Evolutionary conservation across 1,140 invertebrate species (phyloP), one percentile per base, ranked within the genome.

Genomic region (Drosophila sp.): DNA sequence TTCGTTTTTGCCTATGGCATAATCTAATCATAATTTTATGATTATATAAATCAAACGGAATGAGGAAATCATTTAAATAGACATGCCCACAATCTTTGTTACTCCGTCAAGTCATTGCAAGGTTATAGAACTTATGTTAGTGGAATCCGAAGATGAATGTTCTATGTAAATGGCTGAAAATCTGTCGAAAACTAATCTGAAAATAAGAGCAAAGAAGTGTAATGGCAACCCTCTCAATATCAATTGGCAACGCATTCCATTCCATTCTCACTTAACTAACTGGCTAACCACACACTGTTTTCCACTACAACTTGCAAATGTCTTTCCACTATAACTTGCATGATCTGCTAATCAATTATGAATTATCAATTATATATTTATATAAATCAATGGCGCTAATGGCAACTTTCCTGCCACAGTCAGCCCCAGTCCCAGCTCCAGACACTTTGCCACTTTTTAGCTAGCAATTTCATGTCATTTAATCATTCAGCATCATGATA

Each of bases 321-420:
- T 47, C 44, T 47, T 47, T 47, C 17, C 44, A 50, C 23, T 41
- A 3, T 41, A 17, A 11, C 10, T 7, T 25, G 25, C 25, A 50
- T 50, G 44, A 25, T 50, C 44, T 25, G 23, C 55, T 60, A 75
- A 74, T 75, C 71, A 74, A 47, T 75, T 44, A 62, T n/a, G 27
- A 40, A 10, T 44, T 69, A 76, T 75, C 72, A 55, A 84, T 86
- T 79, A 82, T 70, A 70, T 80, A 65, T 85, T 86, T 81, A 82
- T 81, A 85, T 82, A 81, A 81, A 86, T 81, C 57, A 86, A 75
- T 67, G 60, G 70, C 79, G 79, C 27, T 85, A 86, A 85, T 78
- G 61, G 82, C 67, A 77, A 84, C 66, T 80, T 85, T 72, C 82
- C 75, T 82, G 74, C 58, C 35, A 11, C 35, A 38, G 2, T 54